Percentiles rank a stretch among this genome's conserved stretches.
Evolutionary conservation across 2,113 vertebrate species (phyloP).

Genomic region (Heterochromis multidens): DNA sequence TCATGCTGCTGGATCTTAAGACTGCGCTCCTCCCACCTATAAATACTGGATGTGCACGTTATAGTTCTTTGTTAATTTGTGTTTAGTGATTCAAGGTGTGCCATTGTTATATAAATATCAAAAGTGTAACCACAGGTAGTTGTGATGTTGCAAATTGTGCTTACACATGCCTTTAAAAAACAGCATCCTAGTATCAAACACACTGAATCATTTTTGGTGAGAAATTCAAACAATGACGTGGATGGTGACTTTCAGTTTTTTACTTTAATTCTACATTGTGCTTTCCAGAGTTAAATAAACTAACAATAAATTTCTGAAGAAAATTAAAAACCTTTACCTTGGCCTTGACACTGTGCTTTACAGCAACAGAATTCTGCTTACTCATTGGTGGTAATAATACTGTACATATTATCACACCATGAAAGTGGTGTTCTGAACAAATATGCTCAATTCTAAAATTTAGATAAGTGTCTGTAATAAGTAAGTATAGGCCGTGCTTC

Average conservation of each 20-base stretch:
- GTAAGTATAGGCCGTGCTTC: not conserved
- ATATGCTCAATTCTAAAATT: not conserved
- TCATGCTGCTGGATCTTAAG: not conserved
- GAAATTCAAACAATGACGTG: not conserved
- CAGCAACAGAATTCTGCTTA: not conserved
- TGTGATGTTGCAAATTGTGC: not conserved
- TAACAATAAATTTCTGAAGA: fast-evolving
- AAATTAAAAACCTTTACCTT: not conserved
- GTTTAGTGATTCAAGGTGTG: not conserved
- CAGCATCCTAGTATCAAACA: not conserved
- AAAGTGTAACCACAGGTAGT: fast-evolving
- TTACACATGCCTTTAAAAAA: not conserved
- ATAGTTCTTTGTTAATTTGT: not conserved
- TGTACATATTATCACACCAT: not conserved
- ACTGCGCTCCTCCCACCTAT: not conserved
- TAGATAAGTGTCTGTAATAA: not conserved
- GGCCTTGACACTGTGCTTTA: fast-evolving
- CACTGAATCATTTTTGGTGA: not conserved
- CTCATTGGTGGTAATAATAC: not conserved
- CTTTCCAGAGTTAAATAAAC: not conserved
- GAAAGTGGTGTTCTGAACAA: not conserved
- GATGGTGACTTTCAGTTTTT: not conserved
- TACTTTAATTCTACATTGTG: fast-evolving
- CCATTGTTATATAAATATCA: not conserved
- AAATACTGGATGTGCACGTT: not conserved